Base-by-base conservation (phyloP, 2,113 vertebrate genomes). In the Ciconia maguari region DNA sequence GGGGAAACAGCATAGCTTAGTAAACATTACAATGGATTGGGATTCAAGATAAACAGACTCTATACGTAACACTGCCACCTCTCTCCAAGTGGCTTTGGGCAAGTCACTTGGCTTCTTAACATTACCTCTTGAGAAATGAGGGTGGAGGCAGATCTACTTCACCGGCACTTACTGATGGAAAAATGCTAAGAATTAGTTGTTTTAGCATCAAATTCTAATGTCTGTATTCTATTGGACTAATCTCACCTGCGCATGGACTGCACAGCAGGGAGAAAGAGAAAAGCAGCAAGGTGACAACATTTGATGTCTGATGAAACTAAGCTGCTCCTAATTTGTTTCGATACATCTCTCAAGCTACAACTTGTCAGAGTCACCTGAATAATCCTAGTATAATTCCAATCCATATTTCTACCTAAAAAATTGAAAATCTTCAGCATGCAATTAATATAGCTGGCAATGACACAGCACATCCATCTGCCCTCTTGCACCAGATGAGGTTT, bases 391-490 rank as follows among this genome's bases (percentile, higher is more conserved):
- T 79, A 58, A 97, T 71, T 89, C 92, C 38, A 12, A 95, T 87
- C 79, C 90, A 90, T 89, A 94, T 89, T 86, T 94, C 92, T 52
- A 54, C 29, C 66, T 88, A 69, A 96, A 92, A 86, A 83, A 94
- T 82, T 25, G 94, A 66, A 95, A 94, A 95, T 95, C 84, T 96
- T 96, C 92, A 94, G 64, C 49, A 11, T 32, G 55, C 84, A 86
- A 95, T 94, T 90, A 95, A 88, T 90, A 55, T 8, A 90, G 71
- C 79, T 91, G 92, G 91, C 87, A 93, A 15, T 72, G 96, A 87
- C 91, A 76, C 87, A 94, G 86, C 82, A 86, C 91, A 96, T 93
- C 87, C 87, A 89, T 96, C 89, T 96, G 78, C 82, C 87, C 87
- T 88, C 87, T 69, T 21, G 41, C 83, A 61, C 83, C 81, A 71